Base-by-base conservation (phyloP, 2,113 vertebrate genomes). In the Pipa parva region DNA sequence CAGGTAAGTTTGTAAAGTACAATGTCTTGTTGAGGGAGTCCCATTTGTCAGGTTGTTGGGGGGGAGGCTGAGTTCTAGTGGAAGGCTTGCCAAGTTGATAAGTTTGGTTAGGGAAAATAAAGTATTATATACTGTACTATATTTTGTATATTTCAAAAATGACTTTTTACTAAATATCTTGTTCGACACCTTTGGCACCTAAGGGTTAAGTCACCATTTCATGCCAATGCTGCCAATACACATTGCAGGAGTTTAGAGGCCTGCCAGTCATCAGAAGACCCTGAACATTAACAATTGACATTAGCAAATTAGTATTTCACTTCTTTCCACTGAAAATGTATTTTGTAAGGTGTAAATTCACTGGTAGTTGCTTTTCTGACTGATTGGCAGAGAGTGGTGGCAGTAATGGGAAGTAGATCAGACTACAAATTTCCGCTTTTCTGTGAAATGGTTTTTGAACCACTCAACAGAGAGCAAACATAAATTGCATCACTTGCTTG, bases 381-480 rank as follows among this genome's bases (percentile, higher is more conserved):
- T 26, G 28, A 3, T 6, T 15, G 33, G 31, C 49, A 36, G 48
- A 24, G 65, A 48, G 18, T 52, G 29, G 21, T 36, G 57, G 15
- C 2, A 22, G 20, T 21, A 21, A 48, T 18, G 48, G 31, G 6
- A 49, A 21, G 46, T 12, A 49, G 46, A 24, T 49, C 18, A 49
- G 46, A 22, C 57, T 61, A 25, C 31, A 7, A 45, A 46, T 70
- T 70, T 70, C 66, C 66, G 54, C 31, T 61, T 61, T 70, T 61
- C 66, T 54, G 29, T 27, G 65, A 69, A 69, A 60, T 42, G 8
- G 6, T 29, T 58, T 18, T 24, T 4, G 18, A 50, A 59, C 27
- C 27, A 21, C 26, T 48, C 54, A 58, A 15, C 39, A 36, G 54
- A 26, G 56, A 24, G 56, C 52, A 56, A 20, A 26, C 39, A 50